Conservation (phyloP, 2,888 invertebrate genomes). For the Vanessa cardui region DNA sequence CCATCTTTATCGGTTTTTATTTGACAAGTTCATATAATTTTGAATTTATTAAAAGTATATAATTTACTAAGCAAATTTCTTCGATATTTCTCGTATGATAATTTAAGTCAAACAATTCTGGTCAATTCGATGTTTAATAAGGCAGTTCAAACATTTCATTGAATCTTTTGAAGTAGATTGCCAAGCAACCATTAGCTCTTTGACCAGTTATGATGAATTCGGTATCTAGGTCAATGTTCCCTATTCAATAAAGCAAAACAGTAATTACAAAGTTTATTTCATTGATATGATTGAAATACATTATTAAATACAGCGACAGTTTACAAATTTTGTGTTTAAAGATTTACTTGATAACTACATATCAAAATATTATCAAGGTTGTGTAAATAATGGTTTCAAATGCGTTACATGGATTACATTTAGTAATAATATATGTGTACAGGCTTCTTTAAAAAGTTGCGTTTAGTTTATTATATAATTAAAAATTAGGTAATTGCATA, state of each 20-base stretch:
- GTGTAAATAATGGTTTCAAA: too few relatives aligned
- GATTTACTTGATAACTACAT: too few relatives aligned
- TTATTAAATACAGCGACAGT: not conserved
- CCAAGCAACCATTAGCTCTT: conserved; percentile 7
- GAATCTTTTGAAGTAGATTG: conserved; percentile 18
- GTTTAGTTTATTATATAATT: too few relatives aligned
- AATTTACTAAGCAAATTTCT: not conserved
- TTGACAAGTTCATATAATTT: too few relatives aligned
- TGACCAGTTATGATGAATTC: conserved; percentile 17
- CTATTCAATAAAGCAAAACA: conserved; percentile 1
- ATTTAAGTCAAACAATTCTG: conserved; percentile 5
- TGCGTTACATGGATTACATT: too few relatives aligned
- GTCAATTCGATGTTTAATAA: not conserved
- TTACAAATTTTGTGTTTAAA: not conserved
- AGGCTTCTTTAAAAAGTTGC: too few relatives aligned
- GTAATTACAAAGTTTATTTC: not conserved
- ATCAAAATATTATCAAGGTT: too few relatives aligned
- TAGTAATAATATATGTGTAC: too few relatives aligned
- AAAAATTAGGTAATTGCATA: too few relatives aligned
- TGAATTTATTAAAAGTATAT: not conserved
- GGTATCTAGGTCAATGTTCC: conserved; percentile 17
- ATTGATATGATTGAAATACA: not conserved
- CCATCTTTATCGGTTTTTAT: too few relatives aligned
- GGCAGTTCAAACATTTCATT: not conserved
- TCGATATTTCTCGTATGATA: not conserved